A percentile compares a stretch with the other conserved stretches of the same genome.
Conservation (phyloP, 2,888 invertebrate genomes). For the Pheosia gnoma region DNA sequence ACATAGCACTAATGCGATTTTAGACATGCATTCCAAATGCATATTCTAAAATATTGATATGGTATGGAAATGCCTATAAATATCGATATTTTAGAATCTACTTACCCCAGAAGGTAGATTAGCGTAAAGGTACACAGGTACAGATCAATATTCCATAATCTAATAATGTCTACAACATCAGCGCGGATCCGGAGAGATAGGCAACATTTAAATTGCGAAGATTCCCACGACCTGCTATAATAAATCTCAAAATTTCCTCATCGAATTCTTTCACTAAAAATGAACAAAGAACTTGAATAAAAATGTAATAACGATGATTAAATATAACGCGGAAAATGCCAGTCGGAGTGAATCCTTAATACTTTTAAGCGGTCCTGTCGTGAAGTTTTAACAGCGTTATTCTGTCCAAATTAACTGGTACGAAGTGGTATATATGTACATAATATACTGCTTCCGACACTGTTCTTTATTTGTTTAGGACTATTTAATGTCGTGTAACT, state of each 20-base stretch:
- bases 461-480: slow-evolving; percentile 55
- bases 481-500: slow-evolving; percentile 49
- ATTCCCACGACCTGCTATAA: slow-evolving; percentile 14
- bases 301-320: slow-evolving; percentile 37
- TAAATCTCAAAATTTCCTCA: slow-evolving; percentile 16
- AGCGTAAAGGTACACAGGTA: no score
- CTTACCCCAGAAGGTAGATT: no score
- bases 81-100: no score
- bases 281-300: slow-evolving; percentile 22
- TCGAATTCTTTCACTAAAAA: slow-evolving; percentile 26
- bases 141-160: background rate
- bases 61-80: no score
- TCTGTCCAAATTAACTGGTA: slow-evolving; percentile 36
- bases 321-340: slow-evolving; percentile 36
- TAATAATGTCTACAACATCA: background rate
- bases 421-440: slow-evolving; percentile 7
- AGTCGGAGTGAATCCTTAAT: slow-evolving; percentile 38
- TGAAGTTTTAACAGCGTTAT: slow-evolving; percentile 45
- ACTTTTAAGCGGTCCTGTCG: slow-evolving; percentile 35
- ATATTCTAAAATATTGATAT: no score
- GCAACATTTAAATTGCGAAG: slow-evolving; percentile 10
- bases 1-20: no score
- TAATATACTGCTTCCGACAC: slow-evolving; percentile 11
- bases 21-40: no score
- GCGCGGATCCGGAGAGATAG: slow-evolving; percentile 1